Percentiles rank a stretch among this genome's conserved stretches.
These are phyloP conservation scores for Anguilla marmorata DNA, from an alignment of 2,797 vertebrate species.

Conservation along the genomic window DNA sequence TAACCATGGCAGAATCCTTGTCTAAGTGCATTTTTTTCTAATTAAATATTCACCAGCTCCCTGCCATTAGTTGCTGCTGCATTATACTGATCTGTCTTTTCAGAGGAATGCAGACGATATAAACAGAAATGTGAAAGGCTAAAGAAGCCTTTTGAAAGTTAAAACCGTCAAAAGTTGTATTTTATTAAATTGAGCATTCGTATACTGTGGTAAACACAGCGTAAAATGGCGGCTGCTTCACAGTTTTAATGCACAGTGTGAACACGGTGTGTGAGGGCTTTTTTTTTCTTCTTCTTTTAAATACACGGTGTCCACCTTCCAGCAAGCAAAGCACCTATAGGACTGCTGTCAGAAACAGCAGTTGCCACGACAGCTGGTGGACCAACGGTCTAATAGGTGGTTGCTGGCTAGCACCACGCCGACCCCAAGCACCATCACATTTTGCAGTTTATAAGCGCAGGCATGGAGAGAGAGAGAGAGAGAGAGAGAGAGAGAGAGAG, in stretches of 20 bases:
- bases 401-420: neutral
- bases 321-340: neutral
- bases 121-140: neutral
- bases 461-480: neutral
- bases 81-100: neutral
- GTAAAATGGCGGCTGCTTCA: neutral
- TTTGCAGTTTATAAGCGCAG: neutral
- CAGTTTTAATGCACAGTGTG: neutral
- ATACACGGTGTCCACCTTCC: neutral
- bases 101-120: neutral
- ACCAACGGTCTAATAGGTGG: no score
- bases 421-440: neutral
- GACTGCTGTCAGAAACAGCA: neutral
- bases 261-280: neutral
- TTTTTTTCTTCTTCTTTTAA: neutral
- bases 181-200: neutral
- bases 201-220: neutral
- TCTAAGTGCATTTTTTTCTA: neutral
- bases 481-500: slow-evolving; percentile 10
- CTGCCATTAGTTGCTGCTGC: neutral
- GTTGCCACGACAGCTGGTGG: neutral
- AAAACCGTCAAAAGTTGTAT: neutral
- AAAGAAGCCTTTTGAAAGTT: neutral
- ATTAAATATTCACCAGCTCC: no score
- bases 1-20: neutral